These are phyloP conservation scores for Thomomys bottae DNA, from an alignment of 2,113 vertebrate species.

Conservation along the genomic window DNA sequence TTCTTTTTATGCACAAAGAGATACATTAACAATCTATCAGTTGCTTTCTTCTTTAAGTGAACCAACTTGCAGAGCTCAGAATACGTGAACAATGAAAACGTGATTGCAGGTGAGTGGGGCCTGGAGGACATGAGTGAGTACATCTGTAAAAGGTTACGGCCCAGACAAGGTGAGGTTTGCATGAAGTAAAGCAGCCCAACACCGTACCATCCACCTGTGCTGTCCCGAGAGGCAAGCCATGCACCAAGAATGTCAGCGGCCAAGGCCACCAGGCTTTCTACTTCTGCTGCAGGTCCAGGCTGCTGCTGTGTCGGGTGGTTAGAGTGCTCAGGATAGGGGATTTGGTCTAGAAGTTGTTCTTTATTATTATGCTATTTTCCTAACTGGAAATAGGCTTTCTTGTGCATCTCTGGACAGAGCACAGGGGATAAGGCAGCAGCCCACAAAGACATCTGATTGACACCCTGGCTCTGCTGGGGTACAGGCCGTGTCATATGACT, in stretches of 20 bases:
- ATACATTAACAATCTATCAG: constrained; percentile 83
- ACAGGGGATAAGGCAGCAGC: neutral
- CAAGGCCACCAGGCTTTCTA: too few species aligned
- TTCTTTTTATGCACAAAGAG: constrained; percentile 84
- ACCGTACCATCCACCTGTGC: neutral
- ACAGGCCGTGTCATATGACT: neutral
- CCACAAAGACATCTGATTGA: fast-evolving
- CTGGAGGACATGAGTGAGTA: neutral
- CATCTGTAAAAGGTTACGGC: neutral
- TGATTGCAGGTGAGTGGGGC: constrained; percentile 4
- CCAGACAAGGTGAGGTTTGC: neutral
- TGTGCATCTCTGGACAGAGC: neutral
- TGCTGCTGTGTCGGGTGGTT: neutral
- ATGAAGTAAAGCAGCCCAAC: neutral
- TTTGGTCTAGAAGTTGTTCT: too few species aligned
- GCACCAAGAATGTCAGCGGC: too few species aligned
- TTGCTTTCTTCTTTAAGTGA: constrained; percentile 77
- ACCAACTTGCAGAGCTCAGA: constrained; percentile 64
- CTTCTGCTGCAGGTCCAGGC: neutral
- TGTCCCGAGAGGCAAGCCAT: too few species aligned
- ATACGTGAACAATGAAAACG: neutral
- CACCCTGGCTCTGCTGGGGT: fast-evolving
- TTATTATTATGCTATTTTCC: too few species aligned
- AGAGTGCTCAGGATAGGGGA: too few species aligned
- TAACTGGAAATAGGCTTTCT: too few species aligned